Evolutionary conservation across 2,888 invertebrate species (phyloP), one percentile per base, ranked within the genome.

Genomic region (Hirtodrosophila confusa): DNA sequence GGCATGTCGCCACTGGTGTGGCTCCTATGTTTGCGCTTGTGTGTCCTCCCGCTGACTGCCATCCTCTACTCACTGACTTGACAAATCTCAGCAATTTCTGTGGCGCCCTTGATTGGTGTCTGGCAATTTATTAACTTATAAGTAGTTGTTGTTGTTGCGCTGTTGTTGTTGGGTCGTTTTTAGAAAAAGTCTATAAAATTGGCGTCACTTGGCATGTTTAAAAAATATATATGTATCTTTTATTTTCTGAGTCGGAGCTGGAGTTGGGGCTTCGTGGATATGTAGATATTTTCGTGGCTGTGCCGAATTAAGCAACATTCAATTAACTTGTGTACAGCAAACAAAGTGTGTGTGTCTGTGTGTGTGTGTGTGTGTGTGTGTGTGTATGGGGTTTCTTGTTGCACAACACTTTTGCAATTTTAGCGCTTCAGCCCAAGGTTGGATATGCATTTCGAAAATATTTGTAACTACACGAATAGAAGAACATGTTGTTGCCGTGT

Each of bases 151-250:
- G 10, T n/a, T 40, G n/a, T 35, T 10, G 36, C 40, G 33, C 31
- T 49, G 5, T 27, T n/a, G 24, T 23, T 60, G 39, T 33, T 41
- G 17, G 17, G 29, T 44, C 57, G 12, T 43, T 58, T 49, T 83
- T 79, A 88, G 54, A 85, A 83, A 82, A 87, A 53, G 82, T 85
- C 78, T 83, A 83, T 83, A 78, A 87, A 83, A 83, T 69, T 78
- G 69, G 73, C 70, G 64, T 75, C 77, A 67, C 75, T 77, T 69
- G 84, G 61, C 74, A 76, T 83, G 54, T 66, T 66, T 65, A 43
- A 49, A 43, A 49, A 41, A 62, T 27, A 61, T 44, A 36, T 41
- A 33, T 23, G 7, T 39, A 39, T 50, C 39, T 31, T 24, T 24
- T 60, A 9, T 36, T 54, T 57, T 35, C 4, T 41, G 44, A 37